phyloP scores from a whole-genome alignment of 2,797 vertebrate species.

The Scyliorhinus canicula region DNA sequence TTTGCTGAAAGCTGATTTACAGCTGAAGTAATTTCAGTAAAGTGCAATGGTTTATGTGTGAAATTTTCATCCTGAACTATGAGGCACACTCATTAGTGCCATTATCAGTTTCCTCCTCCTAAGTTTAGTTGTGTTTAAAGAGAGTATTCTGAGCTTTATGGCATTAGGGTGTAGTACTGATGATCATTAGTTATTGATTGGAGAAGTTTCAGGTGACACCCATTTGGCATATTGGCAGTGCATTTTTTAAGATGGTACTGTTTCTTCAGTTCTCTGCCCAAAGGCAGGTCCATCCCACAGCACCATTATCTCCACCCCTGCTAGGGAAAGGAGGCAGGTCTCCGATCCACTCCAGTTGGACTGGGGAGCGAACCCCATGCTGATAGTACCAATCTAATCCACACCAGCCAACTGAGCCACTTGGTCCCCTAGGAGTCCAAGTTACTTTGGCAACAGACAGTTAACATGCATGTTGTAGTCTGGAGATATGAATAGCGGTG shows the following conservation, averaged over 20 bases:
- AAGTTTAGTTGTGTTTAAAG: background rate
- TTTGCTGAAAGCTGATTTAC: conserved; percentile 18
- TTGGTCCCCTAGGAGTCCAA: too few relatives aligned
- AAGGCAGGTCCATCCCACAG: too few relatives aligned
- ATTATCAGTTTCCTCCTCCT: background rate
- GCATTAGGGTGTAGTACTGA: background rate
- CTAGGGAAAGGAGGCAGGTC: too few relatives aligned
- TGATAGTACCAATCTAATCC: too few relatives aligned
- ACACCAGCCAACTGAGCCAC: too few relatives aligned
- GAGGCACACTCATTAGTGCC: background rate
- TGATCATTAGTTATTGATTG: background rate
- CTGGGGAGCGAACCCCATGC: too few relatives aligned
- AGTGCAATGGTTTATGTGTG: background rate
- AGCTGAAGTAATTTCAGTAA: background rate
- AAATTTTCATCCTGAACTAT: background rate
- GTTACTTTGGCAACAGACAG: too few relatives aligned
- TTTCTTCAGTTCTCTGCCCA: too few relatives aligned
- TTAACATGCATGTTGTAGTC: too few relatives aligned
- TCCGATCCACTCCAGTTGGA: too few relatives aligned
- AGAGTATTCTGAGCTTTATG: background rate
- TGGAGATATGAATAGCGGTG: too few relatives aligned
- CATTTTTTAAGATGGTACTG: background rate
- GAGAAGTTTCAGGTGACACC: background rate
- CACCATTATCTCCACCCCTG: too few relatives aligned
- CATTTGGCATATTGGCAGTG: background rate